phyloP scores from a whole-genome alignment of 2,888 invertebrate genomes.

The Terebella lapidaria region DNA sequence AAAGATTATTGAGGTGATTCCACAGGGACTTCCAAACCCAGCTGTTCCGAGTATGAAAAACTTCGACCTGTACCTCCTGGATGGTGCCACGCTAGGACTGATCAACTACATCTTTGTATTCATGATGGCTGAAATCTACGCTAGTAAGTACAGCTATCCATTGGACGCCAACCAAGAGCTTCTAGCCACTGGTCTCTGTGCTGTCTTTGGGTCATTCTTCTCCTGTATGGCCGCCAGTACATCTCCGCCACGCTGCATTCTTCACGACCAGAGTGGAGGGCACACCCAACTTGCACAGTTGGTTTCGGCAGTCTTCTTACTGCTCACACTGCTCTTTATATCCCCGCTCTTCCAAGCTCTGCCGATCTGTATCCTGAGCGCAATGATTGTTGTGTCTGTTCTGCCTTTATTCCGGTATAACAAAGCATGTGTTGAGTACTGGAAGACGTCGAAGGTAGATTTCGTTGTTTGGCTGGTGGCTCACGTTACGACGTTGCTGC shows the following conservation, averaged over 20 bases:
- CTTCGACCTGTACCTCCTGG: conserved; percentile 33
- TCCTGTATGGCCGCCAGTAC: conserved; percentile 52
- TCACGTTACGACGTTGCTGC: conserved; percentile 33
- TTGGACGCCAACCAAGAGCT: conserved; percentile 53
- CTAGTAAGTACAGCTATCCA: conserved; percentile 52
- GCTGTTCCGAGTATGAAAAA: conserved; percentile 33
- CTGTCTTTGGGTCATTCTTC: conserved; percentile 49
- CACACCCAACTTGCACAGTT: conserved; percentile 37
- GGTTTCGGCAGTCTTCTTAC: conserved; percentile 35
- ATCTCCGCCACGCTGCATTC: conserved; percentile 47
- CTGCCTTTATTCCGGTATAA: conserved; percentile 62
- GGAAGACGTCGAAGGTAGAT: conserved; percentile 73
- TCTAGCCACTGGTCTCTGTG: conserved; percentile 51
- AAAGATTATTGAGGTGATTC: conserved; percentile 34
- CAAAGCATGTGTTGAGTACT: conserved; percentile 63
- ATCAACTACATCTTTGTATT: conserved; percentile 47
- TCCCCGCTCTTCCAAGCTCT: conserved; percentile 39
- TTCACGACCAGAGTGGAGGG: conserved; percentile 45
- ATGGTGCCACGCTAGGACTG: conserved; percentile 44
- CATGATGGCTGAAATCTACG: conserved; percentile 52
- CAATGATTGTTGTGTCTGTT: conserved; percentile 53
- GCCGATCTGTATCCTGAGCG: conserved; percentile 48
- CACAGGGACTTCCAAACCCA: conserved; percentile 37
- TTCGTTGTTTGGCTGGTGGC: conserved; percentile 57
- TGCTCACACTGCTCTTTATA: conserved; percentile 40